A percentile compares a stretch with the other conserved stretches of the same genome.
Evolutionary conservation across 2,113 vertebrate species (phyloP).

Genomic region (Varanus salvator): DNA sequence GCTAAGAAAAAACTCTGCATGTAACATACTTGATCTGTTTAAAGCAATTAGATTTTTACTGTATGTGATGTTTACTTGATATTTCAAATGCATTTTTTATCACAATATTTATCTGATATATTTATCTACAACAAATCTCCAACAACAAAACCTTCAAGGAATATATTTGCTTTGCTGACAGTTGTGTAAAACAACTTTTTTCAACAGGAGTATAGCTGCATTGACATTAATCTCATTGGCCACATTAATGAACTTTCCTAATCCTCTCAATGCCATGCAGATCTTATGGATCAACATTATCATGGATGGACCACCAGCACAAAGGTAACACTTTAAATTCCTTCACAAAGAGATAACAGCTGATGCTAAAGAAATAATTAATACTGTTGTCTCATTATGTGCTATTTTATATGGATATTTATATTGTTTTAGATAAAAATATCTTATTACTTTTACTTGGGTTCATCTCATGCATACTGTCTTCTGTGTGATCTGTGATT

Average conservation of each 20-base stretch:
- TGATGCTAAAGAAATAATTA: not conserved
- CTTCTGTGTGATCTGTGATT: not conserved
- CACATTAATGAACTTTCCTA: constrained; percentile 99
- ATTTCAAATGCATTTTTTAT: not conserved
- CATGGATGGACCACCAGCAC: constrained; percentile 98
- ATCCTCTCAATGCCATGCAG: constrained; percentile 99
- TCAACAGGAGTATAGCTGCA: constrained; percentile 95
- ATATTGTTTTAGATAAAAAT: not conserved
- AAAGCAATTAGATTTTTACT: constrained; percentile 6
- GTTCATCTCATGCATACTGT: not conserved
- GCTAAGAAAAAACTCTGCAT: not conserved
- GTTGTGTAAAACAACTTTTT: constrained; percentile 71
- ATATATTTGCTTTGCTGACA: constrained; percentile 53
- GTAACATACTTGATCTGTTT: not conserved
- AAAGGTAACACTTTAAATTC: constrained; percentile 83
- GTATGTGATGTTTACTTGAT: not conserved
- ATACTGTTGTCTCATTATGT: not conserved
- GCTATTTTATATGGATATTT: not conserved
- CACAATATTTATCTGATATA: constrained; percentile 18
- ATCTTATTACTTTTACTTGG: not conserved
- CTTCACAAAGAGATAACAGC: not conserved
- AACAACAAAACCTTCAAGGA: constrained; percentile 43
- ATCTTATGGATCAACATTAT: constrained; percentile 99
- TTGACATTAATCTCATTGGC: constrained; percentile 98
- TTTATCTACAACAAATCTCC: constrained; percentile 45